Evolutionary conservation across 1,140 invertebrate genomes (phyloP).

Genomic region (Phymorhynchus buccinoides): DNA sequence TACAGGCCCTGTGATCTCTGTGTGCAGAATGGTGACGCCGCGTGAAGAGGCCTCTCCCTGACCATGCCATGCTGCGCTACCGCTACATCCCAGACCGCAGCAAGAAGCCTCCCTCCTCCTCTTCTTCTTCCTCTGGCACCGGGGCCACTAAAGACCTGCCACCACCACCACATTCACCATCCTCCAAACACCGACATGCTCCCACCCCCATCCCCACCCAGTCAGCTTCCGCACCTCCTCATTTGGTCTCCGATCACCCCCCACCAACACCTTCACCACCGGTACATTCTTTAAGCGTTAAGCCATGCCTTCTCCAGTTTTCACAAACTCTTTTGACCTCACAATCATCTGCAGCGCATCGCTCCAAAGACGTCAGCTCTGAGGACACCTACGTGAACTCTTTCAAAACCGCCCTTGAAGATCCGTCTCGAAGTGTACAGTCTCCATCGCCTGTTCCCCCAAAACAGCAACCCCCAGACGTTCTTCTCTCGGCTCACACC

Average conservation of each 20-base stretch:
- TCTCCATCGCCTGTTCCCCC: not conserved
- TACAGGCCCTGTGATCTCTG: not conserved
- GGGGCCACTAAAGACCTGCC: not conserved
- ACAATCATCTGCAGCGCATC: not conserved
- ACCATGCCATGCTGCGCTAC: conserved; percentile 22
- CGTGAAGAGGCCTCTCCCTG: not conserved
- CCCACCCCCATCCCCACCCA: not conserved
- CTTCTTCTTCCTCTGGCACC: not conserved
- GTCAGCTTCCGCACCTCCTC: not conserved
- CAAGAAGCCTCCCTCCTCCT: not conserved
- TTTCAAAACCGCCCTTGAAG: not conserved
- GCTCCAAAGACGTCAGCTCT: too few relatives aligned
- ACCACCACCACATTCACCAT: not conserved
- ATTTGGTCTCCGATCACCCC: not conserved
- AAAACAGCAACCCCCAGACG: not conserved
- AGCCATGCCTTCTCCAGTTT: not conserved
- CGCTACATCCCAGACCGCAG: conserved; percentile 25
- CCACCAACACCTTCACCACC: not conserved
- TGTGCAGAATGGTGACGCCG: not conserved
- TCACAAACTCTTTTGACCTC: not conserved
- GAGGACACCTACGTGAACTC: not conserved
- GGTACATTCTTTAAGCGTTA: too few relatives aligned
- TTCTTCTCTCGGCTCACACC: not conserved
- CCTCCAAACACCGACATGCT: not conserved
- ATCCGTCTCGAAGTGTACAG: not conserved